phyloP scores from a whole-genome alignment of 2,888 invertebrate genomes.

The Masnerella sp. region DNA sequence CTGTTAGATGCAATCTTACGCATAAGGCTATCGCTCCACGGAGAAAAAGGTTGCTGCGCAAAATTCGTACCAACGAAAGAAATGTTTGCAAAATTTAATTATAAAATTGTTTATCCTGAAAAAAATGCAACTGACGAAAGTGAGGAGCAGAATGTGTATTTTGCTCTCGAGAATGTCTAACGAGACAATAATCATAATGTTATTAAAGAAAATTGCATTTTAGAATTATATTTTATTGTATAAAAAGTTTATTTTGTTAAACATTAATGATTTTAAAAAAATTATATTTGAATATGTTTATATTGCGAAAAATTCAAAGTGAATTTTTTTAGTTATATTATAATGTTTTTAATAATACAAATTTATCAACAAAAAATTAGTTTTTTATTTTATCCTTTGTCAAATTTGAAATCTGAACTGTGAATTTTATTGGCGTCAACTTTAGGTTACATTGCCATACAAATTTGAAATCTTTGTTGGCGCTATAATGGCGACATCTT shows the following conservation, averaged over 20 bases:
- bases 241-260: not conserved
- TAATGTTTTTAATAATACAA: not conserved
- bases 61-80: constrained; percentile 17
- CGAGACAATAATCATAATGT: not conserved
- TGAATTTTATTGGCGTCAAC: not conserved
- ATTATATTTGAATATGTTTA: not conserved
- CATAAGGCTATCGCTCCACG: constrained; percentile 25
- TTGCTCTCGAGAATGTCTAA: not conserved
- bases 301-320: too few species aligned
- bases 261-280: not conserved
- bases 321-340: not conserved
- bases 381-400: not conserved
- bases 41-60: constrained; percentile 18
- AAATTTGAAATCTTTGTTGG: not conserved
- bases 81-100: constrained; percentile 25
- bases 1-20: constrained; percentile 28
- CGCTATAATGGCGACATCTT: constrained; percentile 1
- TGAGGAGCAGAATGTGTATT: not conserved
- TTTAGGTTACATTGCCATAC: not conserved
- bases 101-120: constrained; percentile 18
- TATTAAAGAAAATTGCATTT: not conserved
- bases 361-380: too few species aligned
- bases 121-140: not conserved
- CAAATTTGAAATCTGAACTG: not conserved
- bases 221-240: not conserved